phyloP scores from a whole-genome alignment of 2,888 invertebrate species.

The Nymphalis polychloros region DNA sequence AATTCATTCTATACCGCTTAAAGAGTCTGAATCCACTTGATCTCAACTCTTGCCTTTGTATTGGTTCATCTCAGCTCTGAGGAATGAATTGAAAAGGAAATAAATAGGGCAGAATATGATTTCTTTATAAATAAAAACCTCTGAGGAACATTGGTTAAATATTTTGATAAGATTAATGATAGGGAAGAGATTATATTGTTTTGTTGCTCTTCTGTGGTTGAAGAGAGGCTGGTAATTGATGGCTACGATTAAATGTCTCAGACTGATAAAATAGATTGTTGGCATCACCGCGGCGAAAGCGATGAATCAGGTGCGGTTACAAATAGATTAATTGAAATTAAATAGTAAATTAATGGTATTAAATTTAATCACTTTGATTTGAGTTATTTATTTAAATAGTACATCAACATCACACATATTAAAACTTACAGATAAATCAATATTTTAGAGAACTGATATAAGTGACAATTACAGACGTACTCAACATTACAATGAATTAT shows the following conservation, averaged over 20 bases:
- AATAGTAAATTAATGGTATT: not conserved
- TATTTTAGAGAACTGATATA: too few species aligned
- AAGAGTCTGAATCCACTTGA: not conserved
- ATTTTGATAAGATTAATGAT: conserved; percentile 44
- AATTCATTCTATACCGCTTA: too few species aligned
- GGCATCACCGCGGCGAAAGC: conserved; percentile 16
- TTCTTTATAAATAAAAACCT: not conserved
- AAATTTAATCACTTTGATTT: too few species aligned
- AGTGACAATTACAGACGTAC: too few species aligned
- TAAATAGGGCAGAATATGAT: not conserved
- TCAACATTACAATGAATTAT: too few species aligned
- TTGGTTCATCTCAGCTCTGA: not conserved
- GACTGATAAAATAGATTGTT: conserved; percentile 43
- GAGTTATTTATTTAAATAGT: too few species aligned
- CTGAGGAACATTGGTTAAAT: conserved; percentile 17
- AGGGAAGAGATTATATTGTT: conserved; percentile 37
- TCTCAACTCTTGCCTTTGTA: too few species aligned
- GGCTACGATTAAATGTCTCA: conserved; percentile 45
- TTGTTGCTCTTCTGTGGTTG: conserved; percentile 30
- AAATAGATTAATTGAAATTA: conserved; percentile 11
- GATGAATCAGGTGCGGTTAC: conserved; percentile 7
- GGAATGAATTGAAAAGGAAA: not conserved
- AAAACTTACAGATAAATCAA: too few species aligned
- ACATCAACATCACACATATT: too few species aligned
- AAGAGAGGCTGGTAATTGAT: conserved; percentile 42